Evolutionary conservation across 2,797 vertebrate genomes (phyloP).

Genomic region (Meriones psammophilus): DNA sequence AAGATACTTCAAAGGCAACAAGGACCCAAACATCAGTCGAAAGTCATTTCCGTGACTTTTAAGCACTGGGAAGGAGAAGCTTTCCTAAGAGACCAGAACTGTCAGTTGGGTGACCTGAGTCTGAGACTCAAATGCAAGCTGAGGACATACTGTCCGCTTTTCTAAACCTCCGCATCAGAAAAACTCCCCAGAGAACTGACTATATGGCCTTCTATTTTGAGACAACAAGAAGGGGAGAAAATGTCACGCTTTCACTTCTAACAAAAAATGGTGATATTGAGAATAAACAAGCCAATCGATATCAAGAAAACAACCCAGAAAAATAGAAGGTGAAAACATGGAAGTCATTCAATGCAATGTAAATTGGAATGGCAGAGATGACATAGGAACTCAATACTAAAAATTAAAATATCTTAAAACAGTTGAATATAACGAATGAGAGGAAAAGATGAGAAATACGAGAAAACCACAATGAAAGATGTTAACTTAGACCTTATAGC

Average conservation of each 20-base stretch:
- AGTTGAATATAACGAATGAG: not conserved
- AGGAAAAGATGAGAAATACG: not conserved
- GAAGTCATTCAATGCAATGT: not conserved
- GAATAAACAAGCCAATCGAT: conserved; percentile 64
- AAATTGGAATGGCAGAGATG: not conserved
- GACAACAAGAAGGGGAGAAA: conserved; percentile 18
- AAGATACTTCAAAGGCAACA: conserved; percentile 58
- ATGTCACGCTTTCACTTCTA: conserved; percentile 47
- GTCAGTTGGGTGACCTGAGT: conserved; percentile 60
- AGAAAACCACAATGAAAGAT: conserved; percentile 42
- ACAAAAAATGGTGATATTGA: conserved; percentile 67
- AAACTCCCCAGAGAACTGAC: conserved; percentile 63
- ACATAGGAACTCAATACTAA: not conserved
- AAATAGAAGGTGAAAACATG: conserved; percentile 37
- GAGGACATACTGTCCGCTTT: conserved; percentile 65
- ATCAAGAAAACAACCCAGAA: conserved; percentile 33
- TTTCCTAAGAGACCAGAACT: conserved; percentile 62
- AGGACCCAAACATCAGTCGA: conserved; percentile 16
- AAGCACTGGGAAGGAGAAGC: conserved; percentile 47
- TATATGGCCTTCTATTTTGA: conserved; percentile 59
- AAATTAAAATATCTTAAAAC: conserved; percentile 52
- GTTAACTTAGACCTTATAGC: conserved; percentile 23
- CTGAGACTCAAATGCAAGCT: conserved; percentile 52
- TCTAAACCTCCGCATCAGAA: conserved; percentile 36
- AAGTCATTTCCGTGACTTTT: conserved; percentile 62